Evolutionary conservation across 1,140 invertebrate genomes (phyloP), one percentile per base, ranked within the genome.

Genomic region (Myzus persicae): DNA sequence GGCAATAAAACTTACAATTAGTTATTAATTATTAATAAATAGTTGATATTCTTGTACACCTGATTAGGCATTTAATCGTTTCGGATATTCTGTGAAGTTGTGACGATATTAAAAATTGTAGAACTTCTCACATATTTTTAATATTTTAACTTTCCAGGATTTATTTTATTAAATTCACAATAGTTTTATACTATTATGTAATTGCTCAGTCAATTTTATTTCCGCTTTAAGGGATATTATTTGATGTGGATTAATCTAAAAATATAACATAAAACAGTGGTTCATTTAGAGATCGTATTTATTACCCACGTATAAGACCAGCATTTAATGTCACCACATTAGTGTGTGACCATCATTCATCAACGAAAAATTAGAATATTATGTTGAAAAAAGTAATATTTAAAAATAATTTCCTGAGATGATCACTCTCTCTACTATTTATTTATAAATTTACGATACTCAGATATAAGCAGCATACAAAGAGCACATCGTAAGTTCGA

Each of bases 351-450:
- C 59, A 76, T 48, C 46, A 48, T 48, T 48, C 46, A 18, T n/a
- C n/a, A n/a, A 76, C n/a, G 59, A 76, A 18, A 76, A 76, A 76
- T 76, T 76, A 76, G n/a, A n/a, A 76, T 76, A n/a, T n/a, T 76
- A n/a, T 76, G 4, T 14, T 6, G 14, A 20, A n/a, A 76, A 76
- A 76, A 67, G 14, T 76, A 76, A n/a, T 67, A 67, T n/a, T 67
- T 67, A n/a, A 67, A 67, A 67, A 59, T 36, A 76, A 76, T 76
- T 6, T n/a, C 4, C n/a, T 76, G n/a, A 4, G 59, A 76, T 4
- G 14, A n/a, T 76, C n/a, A 18, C n/a, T 18, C 14, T n/a, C n/a
- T 67, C 59, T 67, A 14, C 26, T n/a, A 7, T n/a, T 76, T 76
- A n/a, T 76, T 76, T 76, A 76, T 76, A 76, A n/a, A 76, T 76